Evolutionary conservation across 2,888 invertebrate genomes (phyloP), one percentile per base, ranked within the genome.

Genomic region (Carterocephalus palaemon): DNA sequence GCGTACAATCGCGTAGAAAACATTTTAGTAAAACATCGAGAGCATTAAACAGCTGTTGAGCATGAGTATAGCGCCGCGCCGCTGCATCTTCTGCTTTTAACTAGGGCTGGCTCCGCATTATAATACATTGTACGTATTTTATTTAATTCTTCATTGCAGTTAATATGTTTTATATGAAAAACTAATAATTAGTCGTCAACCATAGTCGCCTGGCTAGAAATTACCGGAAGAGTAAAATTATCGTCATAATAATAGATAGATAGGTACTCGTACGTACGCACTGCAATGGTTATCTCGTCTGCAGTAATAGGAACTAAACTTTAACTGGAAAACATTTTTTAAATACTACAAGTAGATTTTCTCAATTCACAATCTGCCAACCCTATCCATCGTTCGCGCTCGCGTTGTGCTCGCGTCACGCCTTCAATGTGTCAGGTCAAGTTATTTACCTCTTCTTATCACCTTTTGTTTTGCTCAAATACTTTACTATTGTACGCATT

Each of bases 381-480:
- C 43, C 43, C 43, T 45, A 56, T 54, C 48, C 57, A 40, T 59
- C 51, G 53, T 17, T 19, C 50, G 49, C 54, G 58, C 62, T n/a
- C n/a, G n/a, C n/a, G n/a, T n/a, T n/a, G n/a, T n/a, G 59, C 53
- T 51, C 58, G 62, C 75, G 77, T 75, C 75, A 71, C 74, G 74
- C 73, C 78, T 76, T 75, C 83, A 81, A 81, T 80, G 75, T 78
- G 75, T 71, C 79, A 80, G 84, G 75, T 71, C 79, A 80, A 83
- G 84, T 84, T 85, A 77, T 85, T 85, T 84, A 84, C 84, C 84
- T 80, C 78, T 75, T 55, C 83, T 84, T 85, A 84, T 84, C 83
- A 82, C 83, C 83, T 84, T 82, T 85, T 84, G 84, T 84, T 84
- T 82, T 81, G 81, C 78, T 80, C 73, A 77, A 79, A 78, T 76